Conservation (phyloP, 2,797 vertebrate genomes). For the Gallinago nigripennis region DNA sequence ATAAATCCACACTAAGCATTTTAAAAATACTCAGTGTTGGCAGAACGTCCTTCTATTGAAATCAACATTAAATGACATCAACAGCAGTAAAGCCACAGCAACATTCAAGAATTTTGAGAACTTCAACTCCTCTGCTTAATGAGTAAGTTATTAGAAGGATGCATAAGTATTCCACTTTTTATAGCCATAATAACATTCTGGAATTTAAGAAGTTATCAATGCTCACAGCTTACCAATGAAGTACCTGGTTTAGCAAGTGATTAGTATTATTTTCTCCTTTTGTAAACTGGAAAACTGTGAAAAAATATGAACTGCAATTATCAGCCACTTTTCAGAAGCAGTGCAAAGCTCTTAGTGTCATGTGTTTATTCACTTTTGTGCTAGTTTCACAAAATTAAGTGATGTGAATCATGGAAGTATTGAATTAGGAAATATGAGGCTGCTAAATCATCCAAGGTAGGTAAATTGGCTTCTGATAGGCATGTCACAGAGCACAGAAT, state of each 20-base stretch:
- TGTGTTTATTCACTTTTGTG: not conserved
- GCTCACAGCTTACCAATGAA: not conserved
- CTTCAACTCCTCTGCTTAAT: not conserved
- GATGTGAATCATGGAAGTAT: not conserved
- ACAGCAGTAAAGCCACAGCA: not conserved
- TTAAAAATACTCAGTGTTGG: not conserved
- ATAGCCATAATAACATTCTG: not conserved
- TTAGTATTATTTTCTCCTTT: not conserved
- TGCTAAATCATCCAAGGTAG: not conserved
- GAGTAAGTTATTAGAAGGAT: not conserved
- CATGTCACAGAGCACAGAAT: not conserved
- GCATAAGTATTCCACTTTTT: not conserved
- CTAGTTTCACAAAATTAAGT: not conserved
- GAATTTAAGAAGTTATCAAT: not conserved
- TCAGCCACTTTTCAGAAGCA: not conserved
- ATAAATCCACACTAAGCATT: not conserved
- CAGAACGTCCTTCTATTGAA: not conserved
- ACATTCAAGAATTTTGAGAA: not conserved
- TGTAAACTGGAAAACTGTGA: not conserved
- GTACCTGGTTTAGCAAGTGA: not conserved
- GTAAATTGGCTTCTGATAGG: not conserved
- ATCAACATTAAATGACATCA: not conserved
- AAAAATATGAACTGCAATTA: not conserved
- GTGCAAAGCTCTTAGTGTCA: not conserved
- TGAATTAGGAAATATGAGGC: not conserved